A percentile compares a stretch with the other conserved stretches of the same genome.
Conservation (phyloP, 1,140 invertebrate genomes). For the Chelonus insularis region DNA sequence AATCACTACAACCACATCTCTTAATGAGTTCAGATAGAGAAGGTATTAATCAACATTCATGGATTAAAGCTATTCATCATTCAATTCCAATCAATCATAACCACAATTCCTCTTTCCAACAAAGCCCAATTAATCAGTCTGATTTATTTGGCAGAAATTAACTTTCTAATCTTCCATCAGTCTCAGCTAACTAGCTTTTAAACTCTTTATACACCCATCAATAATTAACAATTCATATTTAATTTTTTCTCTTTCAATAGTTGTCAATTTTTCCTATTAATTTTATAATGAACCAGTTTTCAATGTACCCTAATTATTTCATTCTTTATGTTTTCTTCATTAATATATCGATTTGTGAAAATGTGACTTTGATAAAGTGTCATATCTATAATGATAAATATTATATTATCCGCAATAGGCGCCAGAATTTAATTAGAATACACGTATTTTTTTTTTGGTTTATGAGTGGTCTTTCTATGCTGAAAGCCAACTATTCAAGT, state of each 20-base stretch:
- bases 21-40: background rate
- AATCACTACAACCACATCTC: background rate
- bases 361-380: background rate
- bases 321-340: background rate
- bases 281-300: too few species aligned
- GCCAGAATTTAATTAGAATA: conserved; percentile 35
- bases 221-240: conserved; percentile 21
- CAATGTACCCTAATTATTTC: too few species aligned
- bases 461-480: conserved; percentile 52
- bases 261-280: too few species aligned
- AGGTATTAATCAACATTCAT: background rate
- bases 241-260: too few species aligned
- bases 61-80: conserved; percentile 15
- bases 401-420: conserved; percentile 26
- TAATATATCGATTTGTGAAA: background rate
- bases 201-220: conserved; percentile 9
- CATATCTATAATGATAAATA: background rate
- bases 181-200: conserved; percentile 14
- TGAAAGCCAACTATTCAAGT: conserved; percentile 34
- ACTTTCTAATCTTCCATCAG: conserved; percentile 3
- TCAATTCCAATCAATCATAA: conserved; percentile 33
- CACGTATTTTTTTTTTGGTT: conserved; percentile 33
- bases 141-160: conserved; percentile 6
- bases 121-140: conserved; percentile 27
- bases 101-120: conserved; percentile 37